Evolutionary conservation across 2,113 vertebrate genomes (phyloP).

Genomic region (Nothocercus julius): DNA sequence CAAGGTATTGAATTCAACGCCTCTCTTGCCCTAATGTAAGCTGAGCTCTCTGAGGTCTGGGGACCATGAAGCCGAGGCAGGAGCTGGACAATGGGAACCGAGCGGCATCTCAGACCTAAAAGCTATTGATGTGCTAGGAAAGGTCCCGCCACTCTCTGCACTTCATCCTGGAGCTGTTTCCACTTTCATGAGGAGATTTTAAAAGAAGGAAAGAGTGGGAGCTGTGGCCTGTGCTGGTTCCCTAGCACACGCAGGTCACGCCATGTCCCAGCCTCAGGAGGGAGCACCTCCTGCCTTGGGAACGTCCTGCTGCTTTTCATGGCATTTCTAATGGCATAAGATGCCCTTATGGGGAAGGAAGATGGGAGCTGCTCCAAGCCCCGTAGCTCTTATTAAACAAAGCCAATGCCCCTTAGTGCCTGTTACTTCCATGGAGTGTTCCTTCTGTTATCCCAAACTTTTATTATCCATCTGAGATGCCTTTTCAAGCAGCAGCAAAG

Average conservation of each 20-base stretch:
- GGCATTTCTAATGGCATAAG: rapidly evolving
- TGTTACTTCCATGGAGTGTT: background rate
- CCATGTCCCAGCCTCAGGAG: background rate
- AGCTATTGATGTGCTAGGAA: rapidly evolving
- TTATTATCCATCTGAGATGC: background rate
- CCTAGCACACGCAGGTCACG: background rate
- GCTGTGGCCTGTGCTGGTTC: background rate
- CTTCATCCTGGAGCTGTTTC: rapidly evolving
- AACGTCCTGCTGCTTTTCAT: background rate
- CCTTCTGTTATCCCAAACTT: background rate
- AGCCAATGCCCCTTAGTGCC: background rate
- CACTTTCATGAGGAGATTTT: background rate
- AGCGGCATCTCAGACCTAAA: background rate
- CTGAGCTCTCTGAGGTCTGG: rapidly evolving
- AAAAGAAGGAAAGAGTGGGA: background rate
- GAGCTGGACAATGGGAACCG: background rate
- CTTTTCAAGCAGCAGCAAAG: background rate
- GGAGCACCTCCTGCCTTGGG: background rate
- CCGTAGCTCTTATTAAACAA: background rate
- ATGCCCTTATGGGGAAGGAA: rapidly evolving
- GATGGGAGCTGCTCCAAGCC: background rate
- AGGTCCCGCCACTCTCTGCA: background rate
- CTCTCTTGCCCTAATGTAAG: rapidly evolving
- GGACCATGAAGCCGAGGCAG: background rate
- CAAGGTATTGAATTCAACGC: background rate